Base-by-base conservation (phyloP, 2,113 vertebrate species). In the Rutilus rutilus region DNA sequence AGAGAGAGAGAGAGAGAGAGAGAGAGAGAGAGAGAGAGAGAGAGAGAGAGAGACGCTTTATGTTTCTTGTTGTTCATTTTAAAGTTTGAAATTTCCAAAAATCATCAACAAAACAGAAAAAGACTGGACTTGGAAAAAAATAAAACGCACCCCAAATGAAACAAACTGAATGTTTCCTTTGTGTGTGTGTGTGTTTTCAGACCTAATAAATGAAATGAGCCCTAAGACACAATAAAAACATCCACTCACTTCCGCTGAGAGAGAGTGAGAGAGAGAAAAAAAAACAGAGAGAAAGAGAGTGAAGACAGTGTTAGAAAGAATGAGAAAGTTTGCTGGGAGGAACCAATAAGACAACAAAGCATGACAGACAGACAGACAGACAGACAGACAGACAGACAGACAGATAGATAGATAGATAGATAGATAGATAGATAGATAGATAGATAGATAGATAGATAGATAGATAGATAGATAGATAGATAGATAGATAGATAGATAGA, bases 151-250 rank as follows among this genome's bases (percentile, higher is more conserved):
- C 9, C 2, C 36, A 23, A 39, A 71, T 23, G 67, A 42, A 71
- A 71, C 59, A 25, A 71, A 12, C 19, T 1, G 1, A 36, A 11
- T 10, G 23, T 23, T 71, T 5, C 19, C 4, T 21, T 50, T 50
- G 73, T 3, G 23, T 27, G n/a, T 47, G 11, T 23, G 67, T 42
- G 25, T 15, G 62, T 25, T 6, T 23, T 2, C 21, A 71, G 19
- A 36, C 42, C 2, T 71, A n/a, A 71, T 71, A 39, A 71, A 71
- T 71, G n/a, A 74, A 74, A 74, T 74, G 71, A 47, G 71, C 71
- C 71, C 42, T 47, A 74, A 74, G 71, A 47, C 71, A 74, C 39
- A 74, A 27, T 75, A 50, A 75, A 75, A 42, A 15, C 42, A 47
- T 50, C 42, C 71, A 75, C 12, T 50, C 42, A 75, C 12, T 75